These are phyloP conservation scores for cat (Felis catus) DNA, from an alignment of 2,113 vertebrate species.

Conservation along the genomic window DNA sequence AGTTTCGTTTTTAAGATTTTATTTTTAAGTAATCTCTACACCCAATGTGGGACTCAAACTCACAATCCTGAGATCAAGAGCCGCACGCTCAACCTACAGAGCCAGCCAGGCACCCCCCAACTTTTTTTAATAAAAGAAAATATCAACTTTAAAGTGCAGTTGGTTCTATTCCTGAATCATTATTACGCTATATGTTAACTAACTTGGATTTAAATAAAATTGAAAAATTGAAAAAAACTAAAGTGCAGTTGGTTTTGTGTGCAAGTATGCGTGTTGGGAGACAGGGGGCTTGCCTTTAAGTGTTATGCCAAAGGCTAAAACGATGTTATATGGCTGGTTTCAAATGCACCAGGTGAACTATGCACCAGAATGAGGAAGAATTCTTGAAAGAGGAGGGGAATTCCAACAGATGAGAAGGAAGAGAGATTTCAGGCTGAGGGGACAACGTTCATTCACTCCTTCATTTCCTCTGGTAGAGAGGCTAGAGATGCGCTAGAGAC, in stretches of 20 bases:
- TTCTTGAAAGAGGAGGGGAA: not conserved
- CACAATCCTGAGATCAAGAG: not conserved
- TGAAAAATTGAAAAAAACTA: too few species aligned
- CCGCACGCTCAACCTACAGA: not conserved
- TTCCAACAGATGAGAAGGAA: not conserved
- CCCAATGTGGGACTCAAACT: not conserved
- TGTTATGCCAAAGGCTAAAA: not conserved
- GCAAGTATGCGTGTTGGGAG: rapidly evolving
- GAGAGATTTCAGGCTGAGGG: not conserved
- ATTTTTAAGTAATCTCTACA: not conserved
- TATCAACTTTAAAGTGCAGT: not conserved
- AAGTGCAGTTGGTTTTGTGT: not conserved
- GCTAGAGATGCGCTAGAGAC: not conserved
- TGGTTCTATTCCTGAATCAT: too few species aligned
- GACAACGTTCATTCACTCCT: not conserved
- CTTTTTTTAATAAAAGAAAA: not conserved
- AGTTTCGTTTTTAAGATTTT: not conserved
- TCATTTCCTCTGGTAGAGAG: not conserved
- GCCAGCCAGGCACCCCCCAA: not conserved
- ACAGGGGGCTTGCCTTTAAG: not conserved
- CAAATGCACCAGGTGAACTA: not conserved
- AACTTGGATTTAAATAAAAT: too few species aligned
- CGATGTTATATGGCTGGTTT: not conserved
- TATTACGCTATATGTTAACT: too few species aligned
- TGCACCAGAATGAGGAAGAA: not conserved